Evolutionary conservation across 2,888 invertebrate genomes (phyloP), one percentile per base, ranked within the genome.

Genomic region (Ornithoptera priamus): DNA sequence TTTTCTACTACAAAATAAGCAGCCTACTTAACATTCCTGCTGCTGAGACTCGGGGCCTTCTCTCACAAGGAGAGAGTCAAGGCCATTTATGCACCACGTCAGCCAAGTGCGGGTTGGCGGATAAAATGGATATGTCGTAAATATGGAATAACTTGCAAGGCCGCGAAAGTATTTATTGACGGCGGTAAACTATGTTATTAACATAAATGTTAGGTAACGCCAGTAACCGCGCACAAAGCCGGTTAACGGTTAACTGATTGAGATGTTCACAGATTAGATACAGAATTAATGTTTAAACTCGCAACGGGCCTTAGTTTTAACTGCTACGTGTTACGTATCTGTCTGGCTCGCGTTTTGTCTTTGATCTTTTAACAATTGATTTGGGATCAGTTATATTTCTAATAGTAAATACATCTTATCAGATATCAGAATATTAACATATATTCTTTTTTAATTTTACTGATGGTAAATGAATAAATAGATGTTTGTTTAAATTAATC

Each of bases 261-360:
- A 69, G 69, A 69, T 69, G 65, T 57, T 17, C 65, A 39, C 22
- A 56, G 69, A 69, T 69, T 65, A 69, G 69, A 69, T 69, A 69
- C 20, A 57, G 57, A 30, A 61, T 53, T 20, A 64, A 64, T 64
- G 24, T 62, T 69, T 60, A 6, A 58, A n/a, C 61, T 50, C 50
- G 50, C 50, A 5, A 18, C 18, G 50, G 5, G 39, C 18, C 18
- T 56, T 30, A 53, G 53, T 46, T 62, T 17, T 59, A 50, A 62
- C 30, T 18, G 39, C 39, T 39, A 39, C 39, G 24, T 63, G 20
- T 50, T 59, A 58, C 63, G 63, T 46, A n/a, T 68, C 58, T 8
- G 39, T 10, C 10, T 30, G 30, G 30, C 10, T 50, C 36, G 58
- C 24, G 30, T 59, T 68, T 59, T 59, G 57, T 57, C n/a, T 20